A percentile compares a stretch with the other conserved stretches of the same genome.
Conservation (phyloP, 2,888 invertebrate genomes). For the Parnassius mnemosyne region DNA sequence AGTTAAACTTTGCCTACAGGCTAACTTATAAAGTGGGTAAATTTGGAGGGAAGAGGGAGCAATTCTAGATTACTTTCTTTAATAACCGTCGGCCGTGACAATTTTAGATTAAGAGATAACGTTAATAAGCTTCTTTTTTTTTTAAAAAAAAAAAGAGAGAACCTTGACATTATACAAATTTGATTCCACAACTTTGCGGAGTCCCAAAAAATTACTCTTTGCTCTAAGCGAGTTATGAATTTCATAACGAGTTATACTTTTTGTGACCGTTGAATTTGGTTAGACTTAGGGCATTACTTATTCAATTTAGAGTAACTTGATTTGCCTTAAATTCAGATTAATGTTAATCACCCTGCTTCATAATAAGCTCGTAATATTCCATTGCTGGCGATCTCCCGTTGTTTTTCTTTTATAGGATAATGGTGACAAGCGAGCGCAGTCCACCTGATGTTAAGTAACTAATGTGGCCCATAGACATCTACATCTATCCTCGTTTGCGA, state of each 20-base stretch:
- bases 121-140: constrained; percentile 22
- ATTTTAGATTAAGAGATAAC: constrained; percentile 26
- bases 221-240: constrained; percentile 1
- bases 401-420: no score
- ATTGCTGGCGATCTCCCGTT: no score
- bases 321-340: not conserved
- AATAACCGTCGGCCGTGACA: constrained; percentile 22
- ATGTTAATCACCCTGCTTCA: no score
- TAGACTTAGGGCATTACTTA: constrained; percentile 2
- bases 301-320: not conserved
- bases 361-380: no score
- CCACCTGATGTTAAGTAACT: no score
- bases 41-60: constrained; percentile 14
- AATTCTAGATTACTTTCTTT: constrained; percentile 23
- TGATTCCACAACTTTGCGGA: constrained; percentile 13
- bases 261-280: constrained; percentile 6
- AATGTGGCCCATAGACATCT: no score
- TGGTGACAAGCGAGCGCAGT: no score
- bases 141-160: not conserved
- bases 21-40: constrained; percentile 20
- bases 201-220: constrained; percentile 10
- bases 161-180: constrained; percentile 20
- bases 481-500: no score
- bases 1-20: constrained; percentile 17
- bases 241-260: constrained; percentile 10